These are phyloP conservation scores for Ichneumoninae sp. DNA, from an alignment of 2,888 invertebrate genomes.

Conservation along the genomic window DNA sequence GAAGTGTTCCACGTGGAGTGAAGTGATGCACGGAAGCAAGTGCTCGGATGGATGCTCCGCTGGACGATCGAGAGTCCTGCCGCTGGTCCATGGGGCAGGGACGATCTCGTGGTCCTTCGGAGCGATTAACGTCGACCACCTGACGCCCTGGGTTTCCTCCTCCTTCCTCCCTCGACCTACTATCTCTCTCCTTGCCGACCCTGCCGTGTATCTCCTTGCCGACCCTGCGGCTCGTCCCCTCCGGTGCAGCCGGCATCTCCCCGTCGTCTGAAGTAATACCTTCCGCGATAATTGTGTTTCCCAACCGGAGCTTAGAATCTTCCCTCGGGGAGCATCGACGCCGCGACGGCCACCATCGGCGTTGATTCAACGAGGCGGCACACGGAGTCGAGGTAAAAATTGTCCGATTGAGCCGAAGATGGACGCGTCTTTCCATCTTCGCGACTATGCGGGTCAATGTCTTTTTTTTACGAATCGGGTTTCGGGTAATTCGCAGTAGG, in stretches of 20 bases:
- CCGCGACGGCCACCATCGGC: slow-evolving; percentile 11
- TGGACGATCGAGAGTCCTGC: slow-evolving; percentile 18
- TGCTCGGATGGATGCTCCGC: neutral
- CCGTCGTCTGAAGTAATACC: slow-evolving; percentile 63
- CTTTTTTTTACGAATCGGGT: neutral
- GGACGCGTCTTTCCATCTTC: neutral
- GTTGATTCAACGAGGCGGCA: slow-evolving; percentile 19
- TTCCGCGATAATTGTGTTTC: slow-evolving; percentile 74
- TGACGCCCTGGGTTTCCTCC: slow-evolving; percentile 70
- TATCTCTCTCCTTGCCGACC: slow-evolving; percentile 28
- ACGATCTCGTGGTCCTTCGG: slow-evolving; percentile 35
- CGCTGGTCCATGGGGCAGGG: neutral
- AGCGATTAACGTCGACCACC: slow-evolving; percentile 77
- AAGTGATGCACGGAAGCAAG: neutral
- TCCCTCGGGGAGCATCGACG: slow-evolving; percentile 43
- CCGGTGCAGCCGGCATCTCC: slow-evolving; percentile 20
- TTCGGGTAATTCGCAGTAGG: neutral
- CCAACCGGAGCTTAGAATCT: slow-evolving; percentile 64
- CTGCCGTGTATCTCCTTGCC: slow-evolving; percentile 30
- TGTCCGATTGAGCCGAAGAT: neutral
- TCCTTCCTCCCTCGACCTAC: slow-evolving; percentile 45
- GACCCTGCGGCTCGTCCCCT: slow-evolving; percentile 33
- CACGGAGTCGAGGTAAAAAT: neutral
- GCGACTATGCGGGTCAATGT: neutral
- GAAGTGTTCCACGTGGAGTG: neutral